Evolutionary conservation across 2,888 invertebrate species (phyloP).

Genomic region (Flexamia atlantica): DNA sequence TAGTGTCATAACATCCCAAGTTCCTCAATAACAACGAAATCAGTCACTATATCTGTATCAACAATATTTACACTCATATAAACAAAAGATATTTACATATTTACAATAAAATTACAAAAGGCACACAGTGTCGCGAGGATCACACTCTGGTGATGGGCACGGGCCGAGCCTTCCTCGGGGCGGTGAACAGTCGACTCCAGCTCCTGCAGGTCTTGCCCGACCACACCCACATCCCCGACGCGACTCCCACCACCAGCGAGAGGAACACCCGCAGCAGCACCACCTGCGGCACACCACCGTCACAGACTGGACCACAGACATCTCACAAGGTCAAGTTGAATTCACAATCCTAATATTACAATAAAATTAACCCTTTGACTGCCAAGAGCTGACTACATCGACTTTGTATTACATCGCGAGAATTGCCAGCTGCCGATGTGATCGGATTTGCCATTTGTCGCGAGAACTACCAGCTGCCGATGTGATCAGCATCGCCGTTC

Average conservation of each 20-base stretch:
- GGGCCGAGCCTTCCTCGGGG: conserved; percentile 71
- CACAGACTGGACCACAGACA: too few relatives aligned
- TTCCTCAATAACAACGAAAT: not conserved
- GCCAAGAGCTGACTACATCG: too few relatives aligned
- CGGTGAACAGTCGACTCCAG: conserved; percentile 78
- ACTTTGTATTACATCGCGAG: too few relatives aligned
- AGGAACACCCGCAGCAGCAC: conserved; percentile 80
- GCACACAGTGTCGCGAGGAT: not conserved
- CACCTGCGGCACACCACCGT: too few relatives aligned
- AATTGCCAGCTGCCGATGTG: too few relatives aligned
- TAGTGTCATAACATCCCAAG: too few relatives aligned
- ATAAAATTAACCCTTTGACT: too few relatives aligned
- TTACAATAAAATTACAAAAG: not conserved
- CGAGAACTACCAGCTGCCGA: too few relatives aligned
- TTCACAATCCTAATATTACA: too few relatives aligned
- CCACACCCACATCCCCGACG: conserved; percentile 85
- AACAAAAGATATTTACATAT: conserved; percentile 9
- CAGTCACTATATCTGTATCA: conserved; percentile 9
- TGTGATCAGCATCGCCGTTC: too few relatives aligned
- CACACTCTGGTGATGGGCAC: conserved; percentile 67
- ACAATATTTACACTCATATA: conserved; percentile 26
- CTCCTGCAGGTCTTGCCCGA: conserved; percentile 79
- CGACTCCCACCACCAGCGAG: conserved; percentile 79
- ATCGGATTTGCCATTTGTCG: too few relatives aligned
- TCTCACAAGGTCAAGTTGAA: too few relatives aligned